Evolutionary conservation across 2,113 vertebrate species (phyloP).

Genomic region (Paramormyrops kingsleyae): DNA sequence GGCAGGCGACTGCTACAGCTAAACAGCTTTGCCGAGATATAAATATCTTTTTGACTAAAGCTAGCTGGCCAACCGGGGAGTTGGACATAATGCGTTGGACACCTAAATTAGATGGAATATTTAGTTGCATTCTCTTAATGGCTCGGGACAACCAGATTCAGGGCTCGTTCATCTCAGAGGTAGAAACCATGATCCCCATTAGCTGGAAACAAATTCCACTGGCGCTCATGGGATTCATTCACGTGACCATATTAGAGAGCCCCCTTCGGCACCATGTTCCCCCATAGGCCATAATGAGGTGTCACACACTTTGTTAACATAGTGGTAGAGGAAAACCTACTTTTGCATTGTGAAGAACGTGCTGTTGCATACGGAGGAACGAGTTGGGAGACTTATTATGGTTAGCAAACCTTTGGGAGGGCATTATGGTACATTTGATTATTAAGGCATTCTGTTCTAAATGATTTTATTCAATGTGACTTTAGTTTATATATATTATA

Average conservation of each 20-base stretch:
- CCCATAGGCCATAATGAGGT: neutral
- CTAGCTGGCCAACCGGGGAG: neutral
- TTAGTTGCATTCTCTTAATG: neutral
- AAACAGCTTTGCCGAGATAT: neutral
- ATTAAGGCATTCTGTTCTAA: neutral
- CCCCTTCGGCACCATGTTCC: neutral
- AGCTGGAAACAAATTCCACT: neutral
- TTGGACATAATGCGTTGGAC: neutral
- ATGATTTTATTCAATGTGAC: neutral
- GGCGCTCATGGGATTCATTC: neutral
- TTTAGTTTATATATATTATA: neutral
- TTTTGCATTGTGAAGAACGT: neutral
- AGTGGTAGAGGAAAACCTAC: neutral
- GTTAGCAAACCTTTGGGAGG: neutral
- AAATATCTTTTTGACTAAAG: neutral
- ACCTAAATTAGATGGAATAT: neutral
- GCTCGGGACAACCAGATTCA: neutral
- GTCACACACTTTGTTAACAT: neutral
- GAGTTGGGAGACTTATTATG: neutral
- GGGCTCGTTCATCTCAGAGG: neutral
- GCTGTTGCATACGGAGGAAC: neutral
- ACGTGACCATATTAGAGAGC: neutral
- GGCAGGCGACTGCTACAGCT: neutral
- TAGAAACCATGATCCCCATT: neutral
- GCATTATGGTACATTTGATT: neutral